These are phyloP conservation scores for Rotaria socialis DNA, from an alignment of 2,888 invertebrate genomes.

Conservation along the genomic window DNA sequence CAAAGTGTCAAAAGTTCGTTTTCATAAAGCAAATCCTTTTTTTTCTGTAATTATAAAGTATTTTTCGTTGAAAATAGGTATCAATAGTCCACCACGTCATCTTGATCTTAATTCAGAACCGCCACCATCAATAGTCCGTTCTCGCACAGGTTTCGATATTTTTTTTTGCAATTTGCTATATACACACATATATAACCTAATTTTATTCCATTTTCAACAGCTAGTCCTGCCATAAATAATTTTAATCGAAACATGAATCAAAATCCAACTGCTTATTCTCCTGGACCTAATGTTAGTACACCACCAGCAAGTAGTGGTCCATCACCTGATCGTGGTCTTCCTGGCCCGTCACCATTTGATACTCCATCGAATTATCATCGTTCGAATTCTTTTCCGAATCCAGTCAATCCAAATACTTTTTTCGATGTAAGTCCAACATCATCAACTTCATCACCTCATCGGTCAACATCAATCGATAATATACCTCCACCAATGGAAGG, in stretches of 20 bases:
- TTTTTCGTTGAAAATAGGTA: not conserved
- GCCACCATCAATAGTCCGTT: not conserved
- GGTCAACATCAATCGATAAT: constrained; percentile 13
- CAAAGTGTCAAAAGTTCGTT: constrained; percentile 3
- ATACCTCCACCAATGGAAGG: not conserved
- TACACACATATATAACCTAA: too few relatives aligned
- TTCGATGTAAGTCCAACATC: constrained; percentile 32
- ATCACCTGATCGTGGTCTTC: constrained; percentile 26
- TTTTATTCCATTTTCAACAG: not conserved
- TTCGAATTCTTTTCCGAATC: not conserved
- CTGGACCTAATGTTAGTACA: not conserved
- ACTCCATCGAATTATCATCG: not conserved
- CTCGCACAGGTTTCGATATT: not conserved
- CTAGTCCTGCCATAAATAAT: constrained; percentile 15
- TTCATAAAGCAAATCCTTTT: not conserved
- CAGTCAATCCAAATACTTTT: constrained; percentile 8
- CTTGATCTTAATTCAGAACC: constrained; percentile 25
- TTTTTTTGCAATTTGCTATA: not conserved
- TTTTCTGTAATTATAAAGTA: too few relatives aligned
- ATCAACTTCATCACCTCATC: constrained; percentile 33
- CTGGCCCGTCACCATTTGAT: not conserved
- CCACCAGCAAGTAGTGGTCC: constrained; percentile 25
- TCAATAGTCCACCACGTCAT: not conserved
- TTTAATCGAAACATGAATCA: not conserved
- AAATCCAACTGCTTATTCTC: constrained; percentile 3